Evolutionary conservation across 1,140 invertebrate species (phyloP).

Genomic region (Eufriesea mexicana): DNA sequence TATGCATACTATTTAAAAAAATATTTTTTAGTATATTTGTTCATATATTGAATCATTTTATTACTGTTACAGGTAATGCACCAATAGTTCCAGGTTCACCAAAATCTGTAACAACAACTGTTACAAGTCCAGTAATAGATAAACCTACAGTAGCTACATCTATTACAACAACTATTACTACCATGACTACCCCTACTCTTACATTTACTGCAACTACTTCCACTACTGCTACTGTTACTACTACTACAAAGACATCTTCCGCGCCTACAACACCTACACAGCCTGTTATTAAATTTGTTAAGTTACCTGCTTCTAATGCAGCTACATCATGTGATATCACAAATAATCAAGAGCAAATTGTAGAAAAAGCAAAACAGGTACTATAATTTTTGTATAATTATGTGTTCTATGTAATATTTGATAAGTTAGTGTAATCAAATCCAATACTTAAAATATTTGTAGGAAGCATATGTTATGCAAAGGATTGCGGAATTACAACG

Average conservation of each 20-base stretch:
- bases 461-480: constrained; percentile 96
- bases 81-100: constrained; percentile 81
- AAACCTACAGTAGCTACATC: constrained; percentile 44
- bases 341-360: constrained; percentile 89
- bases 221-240: constrained; percentile 69
- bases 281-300: constrained; percentile 82
- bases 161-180: constrained; percentile 58
- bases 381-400: neutral
- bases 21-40: constrained; percentile 36
- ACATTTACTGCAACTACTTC: constrained; percentile 62
- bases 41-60: constrained; percentile 30
- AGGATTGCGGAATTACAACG: constrained; percentile 93
- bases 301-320: constrained; percentile 73
- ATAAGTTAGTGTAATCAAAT: neutral
- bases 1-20: constrained; percentile 35
- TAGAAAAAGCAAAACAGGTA: constrained; percentile 93
- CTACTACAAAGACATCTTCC: constrained; percentile 56
- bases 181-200: constrained; percentile 60
- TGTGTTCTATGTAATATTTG: neutral
- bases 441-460: constrained; percentile 17
- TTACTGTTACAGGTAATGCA: constrained; percentile 82
- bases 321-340: constrained; percentile 74
- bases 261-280: constrained; percentile 75
- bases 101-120: constrained; percentile 62
- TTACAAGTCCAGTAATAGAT: constrained; percentile 54